Base-by-base conservation (phyloP, 2,797 vertebrate genomes). In the Oryzias dopingdopingensis region DNA sequence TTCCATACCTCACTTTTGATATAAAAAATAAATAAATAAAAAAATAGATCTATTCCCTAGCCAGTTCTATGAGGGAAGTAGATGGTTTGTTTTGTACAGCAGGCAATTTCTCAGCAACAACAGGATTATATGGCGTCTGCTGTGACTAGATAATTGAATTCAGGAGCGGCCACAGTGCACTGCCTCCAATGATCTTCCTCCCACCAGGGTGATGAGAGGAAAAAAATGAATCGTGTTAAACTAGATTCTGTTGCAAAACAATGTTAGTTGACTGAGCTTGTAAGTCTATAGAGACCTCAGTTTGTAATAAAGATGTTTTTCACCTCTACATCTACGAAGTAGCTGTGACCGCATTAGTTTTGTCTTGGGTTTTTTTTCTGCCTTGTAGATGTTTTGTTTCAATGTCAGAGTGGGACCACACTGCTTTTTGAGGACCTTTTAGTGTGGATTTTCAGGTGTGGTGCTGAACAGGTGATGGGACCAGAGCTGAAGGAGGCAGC, bases 101-200 rank as follows among this genome's bases (percentile, higher is more conserved):
- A 78, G 81, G 77, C 74, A 75, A 80, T 83, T 84, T 80, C 77
- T 85, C 75, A 72, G 67, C 78, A 76, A 76, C 80, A 85, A 86
- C 79, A 86, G 83, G 84, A 87, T 89, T 88, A 88, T 73, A 77
- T 75, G 72, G 76, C 65, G 76, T 87, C 85, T 82, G 82, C 78
- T 87, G 76, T 76, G 81, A 82, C 82, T 80, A 67, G 72, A 83
- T 88, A 87, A 87, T 85, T 88, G 77, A 89, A 89, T 89, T 82
- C 74, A 80, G 81, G 76, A 80, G 70, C 67, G 72, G 79, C 86
- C 76, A 77, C 78, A 86, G 82, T 62, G 77, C 74, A 67, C 80
- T 83, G 82, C 82, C 71, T 80, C 80, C 76, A 80, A 77, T 81
- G 82, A 86, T 87, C 78, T 80, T 70, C 68, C 69, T 83, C 78